Percentiles rank a stretch among this genome's conserved stretches.
These are phyloP conservation scores for Chiridota heheva DNA, from an alignment of 35 echinoderm and acorn worm genomes.

Conservation along the genomic window DNA sequence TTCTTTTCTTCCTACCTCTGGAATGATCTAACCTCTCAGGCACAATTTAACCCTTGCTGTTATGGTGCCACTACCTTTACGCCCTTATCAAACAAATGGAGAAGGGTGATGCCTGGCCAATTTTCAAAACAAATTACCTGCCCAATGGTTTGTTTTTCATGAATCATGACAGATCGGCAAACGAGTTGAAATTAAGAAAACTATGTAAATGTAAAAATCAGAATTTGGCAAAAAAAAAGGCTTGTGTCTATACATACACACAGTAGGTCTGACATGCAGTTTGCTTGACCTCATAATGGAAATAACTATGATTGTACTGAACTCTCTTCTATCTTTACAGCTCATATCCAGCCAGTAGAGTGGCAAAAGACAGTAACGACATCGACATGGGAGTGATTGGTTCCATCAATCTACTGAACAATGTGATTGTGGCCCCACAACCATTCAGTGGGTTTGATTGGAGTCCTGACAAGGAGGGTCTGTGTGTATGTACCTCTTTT, in stretches of 20 bases:
- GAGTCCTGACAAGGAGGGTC: constrained; percentile 89
- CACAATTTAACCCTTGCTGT: too few relatives aligned
- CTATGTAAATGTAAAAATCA: too few relatives aligned
- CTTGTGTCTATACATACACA: background rate
- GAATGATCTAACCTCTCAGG: too few relatives aligned
- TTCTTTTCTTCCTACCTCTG: too few relatives aligned
- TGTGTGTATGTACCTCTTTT: constrained; percentile 83
- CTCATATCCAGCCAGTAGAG: constrained; percentile 77
- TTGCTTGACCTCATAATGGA: background rate
- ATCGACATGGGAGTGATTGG: constrained; percentile 87
- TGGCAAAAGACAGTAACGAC: constrained; percentile 64
- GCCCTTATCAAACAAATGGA: too few relatives aligned
- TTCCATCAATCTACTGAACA: constrained; percentile 72
- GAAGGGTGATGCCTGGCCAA: too few relatives aligned
- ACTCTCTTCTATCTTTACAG: constrained; percentile 34
- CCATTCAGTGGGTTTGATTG: constrained; percentile 92
- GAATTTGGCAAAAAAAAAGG: too few relatives aligned
- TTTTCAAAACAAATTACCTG: too few relatives aligned
- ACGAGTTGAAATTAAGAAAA: too few relatives aligned
- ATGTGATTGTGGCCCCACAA: constrained; percentile 67
- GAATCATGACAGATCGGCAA: too few relatives aligned
- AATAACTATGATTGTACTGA: background rate
- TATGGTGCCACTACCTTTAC: too few relatives aligned
- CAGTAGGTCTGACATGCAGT: background rate
- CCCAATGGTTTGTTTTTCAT: too few relatives aligned